Conservation (phyloP, 2,113 vertebrate species). For the Sterna hirundo region DNA sequence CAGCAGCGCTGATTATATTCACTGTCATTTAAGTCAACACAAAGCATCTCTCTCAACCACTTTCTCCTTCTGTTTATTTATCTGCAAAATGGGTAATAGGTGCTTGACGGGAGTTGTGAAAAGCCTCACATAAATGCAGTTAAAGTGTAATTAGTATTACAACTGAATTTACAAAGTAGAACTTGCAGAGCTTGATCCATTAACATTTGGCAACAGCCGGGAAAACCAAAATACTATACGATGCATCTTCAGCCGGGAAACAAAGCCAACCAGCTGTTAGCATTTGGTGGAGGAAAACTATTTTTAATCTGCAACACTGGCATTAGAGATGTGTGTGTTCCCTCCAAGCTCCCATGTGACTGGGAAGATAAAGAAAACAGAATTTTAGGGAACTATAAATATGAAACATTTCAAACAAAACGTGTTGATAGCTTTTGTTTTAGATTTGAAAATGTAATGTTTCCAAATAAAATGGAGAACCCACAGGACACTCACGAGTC, state of each 20-base stretch:
- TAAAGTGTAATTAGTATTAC: not conserved
- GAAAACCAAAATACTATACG: not conserved
- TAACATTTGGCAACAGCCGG: slow-evolving; percentile 16
- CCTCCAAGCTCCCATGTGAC: slow-evolving; percentile 28
- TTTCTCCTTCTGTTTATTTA: not conserved
- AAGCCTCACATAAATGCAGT: not conserved
- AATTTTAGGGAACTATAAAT: slow-evolving; percentile 56
- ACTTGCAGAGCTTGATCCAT: not conserved
- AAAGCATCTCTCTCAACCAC: not conserved
- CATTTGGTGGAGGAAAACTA: slow-evolving; percentile 16
- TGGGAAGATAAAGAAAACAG: slow-evolving; percentile 24
- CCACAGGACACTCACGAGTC: slow-evolving; percentile 79
- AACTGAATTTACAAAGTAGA: slow-evolving; percentile 26
- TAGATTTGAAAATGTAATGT: slow-evolving; percentile 73
- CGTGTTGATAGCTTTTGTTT: slow-evolving; percentile 70
- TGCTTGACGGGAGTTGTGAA: not conserved
- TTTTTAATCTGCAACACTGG: slow-evolving; percentile 49
- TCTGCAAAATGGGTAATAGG: not conserved
- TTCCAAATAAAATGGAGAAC: slow-evolving; percentile 75
- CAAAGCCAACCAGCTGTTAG: slow-evolving; percentile 52
- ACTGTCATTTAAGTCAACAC: not conserved
- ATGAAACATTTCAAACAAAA: slow-evolving; percentile 58
- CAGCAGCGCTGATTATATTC: not conserved
- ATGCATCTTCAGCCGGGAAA: slow-evolving; percentile 41
- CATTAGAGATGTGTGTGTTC: slow-evolving; percentile 28